Base-by-base conservation (phyloP, 2,113 vertebrate genomes). In the Bostrychus sinensis region DNA sequence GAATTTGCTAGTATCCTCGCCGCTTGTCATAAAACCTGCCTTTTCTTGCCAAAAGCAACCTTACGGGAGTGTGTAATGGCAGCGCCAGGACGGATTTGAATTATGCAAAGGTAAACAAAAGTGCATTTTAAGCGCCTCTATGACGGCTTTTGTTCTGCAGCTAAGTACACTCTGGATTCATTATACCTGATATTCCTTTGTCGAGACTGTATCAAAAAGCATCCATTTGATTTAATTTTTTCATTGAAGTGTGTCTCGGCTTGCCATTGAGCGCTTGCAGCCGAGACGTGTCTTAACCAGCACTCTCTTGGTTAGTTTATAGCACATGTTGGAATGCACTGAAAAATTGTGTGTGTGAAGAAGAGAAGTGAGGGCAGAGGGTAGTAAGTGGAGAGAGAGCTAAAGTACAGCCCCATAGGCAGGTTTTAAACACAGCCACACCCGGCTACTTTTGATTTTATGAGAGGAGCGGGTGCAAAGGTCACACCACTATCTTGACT, bases 251-350 rank as follows among this genome's bases (percentile, higher is more conserved):
- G 14, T 25, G 36, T 28, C 28, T 61, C 10, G 1, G 48, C 46
- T 16, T 28, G 41, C n/a, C 22, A 19, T 36, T 59, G 14, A 22
- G 42, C n/a, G 22, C 48, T 50, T 37, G 36, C 28, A 19, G 22
- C 13, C 16, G 53, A 36, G 45, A 62, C 32, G 8, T 54, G 59
- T 16, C 34, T 32, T 41, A 46, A 56, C 70, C 26, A 42, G 42
- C n/a, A 30, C 32, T 42, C 17, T 14, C 3, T 30, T 28, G 37
- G 9, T 7, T 9, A 23, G 14, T 63, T 72, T 58, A 69, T 10
- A 57, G 50, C 19, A 17, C 64, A 23, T 28, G 37, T 16, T 56
- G 68, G 72, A 68, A 75, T 75, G 62, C 41, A 51, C 25, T 12
- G 3, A 58, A 30, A 39, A 16, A 22, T 38, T 32, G 38, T 32